Conservation (phyloP, 2,888 invertebrate species). For the Melikaiella ostensackeni region DNA sequence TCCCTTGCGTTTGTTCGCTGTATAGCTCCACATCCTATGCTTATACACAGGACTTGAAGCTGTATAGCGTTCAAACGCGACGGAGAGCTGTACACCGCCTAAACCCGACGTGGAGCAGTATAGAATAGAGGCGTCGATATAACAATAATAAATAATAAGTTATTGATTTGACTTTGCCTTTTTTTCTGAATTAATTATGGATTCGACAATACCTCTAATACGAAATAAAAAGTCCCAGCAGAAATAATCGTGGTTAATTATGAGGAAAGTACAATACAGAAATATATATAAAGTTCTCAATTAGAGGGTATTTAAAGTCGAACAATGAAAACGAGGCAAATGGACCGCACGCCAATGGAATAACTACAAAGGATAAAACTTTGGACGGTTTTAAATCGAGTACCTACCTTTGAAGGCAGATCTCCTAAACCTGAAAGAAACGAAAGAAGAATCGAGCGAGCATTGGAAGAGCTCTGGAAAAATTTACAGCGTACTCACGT, state of each 20-base stretch:
- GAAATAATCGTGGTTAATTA: constrained; percentile 3
- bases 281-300: constrained; percentile 18
- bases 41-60: no score
- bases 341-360: constrained; percentile 47
- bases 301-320: constrained; percentile 21
- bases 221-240: not conserved
- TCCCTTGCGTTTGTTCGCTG: no score
- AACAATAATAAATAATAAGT: not conserved
- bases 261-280: not conserved
- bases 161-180: not conserved
- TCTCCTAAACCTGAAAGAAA: constrained; percentile 53
- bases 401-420: constrained; percentile 46
- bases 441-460: constrained; percentile 43
- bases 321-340: constrained; percentile 40
- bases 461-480: constrained; percentile 42
- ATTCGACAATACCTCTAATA: not conserved
- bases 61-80: no score
- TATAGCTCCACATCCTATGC: no score
- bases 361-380: constrained; percentile 49
- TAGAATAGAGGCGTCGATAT: no score
- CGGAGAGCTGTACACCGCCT: no score
- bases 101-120: no score
- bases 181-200: not conserved
- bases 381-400: constrained; percentile 51
- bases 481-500: constrained; percentile 56